A percentile compares a stretch with the other conserved stretches of the same genome.
phyloP scores from a whole-genome alignment of 2,797 vertebrate genomes.

The Rhynchonycteris naso region DNA sequence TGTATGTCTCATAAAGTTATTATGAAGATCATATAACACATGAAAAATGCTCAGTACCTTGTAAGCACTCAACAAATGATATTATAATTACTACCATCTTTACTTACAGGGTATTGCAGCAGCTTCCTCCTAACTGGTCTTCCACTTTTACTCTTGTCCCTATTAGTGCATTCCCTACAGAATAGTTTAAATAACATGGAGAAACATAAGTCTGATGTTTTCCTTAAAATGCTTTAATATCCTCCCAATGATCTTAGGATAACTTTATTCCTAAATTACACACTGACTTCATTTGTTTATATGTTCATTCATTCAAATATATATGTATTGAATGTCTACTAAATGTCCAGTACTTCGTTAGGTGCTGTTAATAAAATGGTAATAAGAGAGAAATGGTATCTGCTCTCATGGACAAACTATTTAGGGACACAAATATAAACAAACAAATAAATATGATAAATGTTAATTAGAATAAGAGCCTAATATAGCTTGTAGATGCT shows the following conservation, averaged over 20 bases:
- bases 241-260: not conserved
- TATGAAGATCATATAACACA: not conserved
- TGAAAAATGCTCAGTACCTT: not conserved
- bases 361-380: not conserved
- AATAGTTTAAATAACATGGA: not conserved
- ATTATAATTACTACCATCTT: not conserved
- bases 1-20: not conserved
- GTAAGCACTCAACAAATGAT: not conserved
- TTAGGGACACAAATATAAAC: not conserved
- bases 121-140: not conserved
- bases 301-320: not conserved
- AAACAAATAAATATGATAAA: slow-evolving; percentile 4
- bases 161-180: not conserved
- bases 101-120: not conserved
- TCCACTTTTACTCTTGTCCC: not conserved
- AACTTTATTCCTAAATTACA: not conserved
- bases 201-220: not conserved
- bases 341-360: not conserved
- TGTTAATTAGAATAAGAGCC: not conserved
- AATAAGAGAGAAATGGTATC: not conserved
- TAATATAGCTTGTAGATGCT: not conserved
- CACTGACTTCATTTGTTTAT: not conserved
- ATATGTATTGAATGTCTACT: not conserved
- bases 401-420: not conserved
- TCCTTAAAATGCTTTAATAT: slow-evolving; percentile 16